A percentile compares a stretch with the other conserved stretches of the same genome.
Conservation (phyloP, 2,888 invertebrate genomes). For the Lysandra coridon region DNA sequence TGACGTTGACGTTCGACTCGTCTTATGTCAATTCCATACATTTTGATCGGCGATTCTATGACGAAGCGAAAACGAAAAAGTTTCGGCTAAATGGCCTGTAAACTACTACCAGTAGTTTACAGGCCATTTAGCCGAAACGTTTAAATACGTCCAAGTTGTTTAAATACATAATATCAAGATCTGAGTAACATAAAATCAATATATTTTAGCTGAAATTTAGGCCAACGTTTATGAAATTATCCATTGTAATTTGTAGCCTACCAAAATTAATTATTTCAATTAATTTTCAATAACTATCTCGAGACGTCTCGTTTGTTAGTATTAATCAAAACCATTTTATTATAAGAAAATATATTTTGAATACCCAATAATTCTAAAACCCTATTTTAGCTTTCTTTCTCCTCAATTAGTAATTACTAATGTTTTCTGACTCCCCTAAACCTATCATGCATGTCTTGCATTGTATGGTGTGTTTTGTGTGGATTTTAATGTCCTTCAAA, state of each 20-base stretch:
- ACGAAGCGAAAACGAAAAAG: too few species aligned
- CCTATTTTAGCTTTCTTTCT: background rate
- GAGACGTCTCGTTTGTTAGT: background rate
- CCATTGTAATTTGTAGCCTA: background rate
- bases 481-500: constrained; percentile 3
- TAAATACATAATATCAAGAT: background rate
- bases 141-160: background rate
- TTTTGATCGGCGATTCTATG: too few species aligned
- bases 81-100: too few species aligned
- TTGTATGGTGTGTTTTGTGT: constrained; percentile 27
- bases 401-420: background rate
- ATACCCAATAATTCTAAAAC: background rate
- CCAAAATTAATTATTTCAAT: background rate
- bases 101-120: too few species aligned
- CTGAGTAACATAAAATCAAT: background rate
- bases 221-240: background rate
- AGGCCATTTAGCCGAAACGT: too few species aligned
- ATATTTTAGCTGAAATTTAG: background rate
- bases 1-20: too few species aligned
- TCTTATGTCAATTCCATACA: too few species aligned
- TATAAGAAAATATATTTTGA: background rate
- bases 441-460: constrained; percentile 7
- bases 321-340: background rate
- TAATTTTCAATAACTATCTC: background rate
- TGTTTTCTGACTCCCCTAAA: background rate